Evolutionary conservation across 2,888 invertebrate species (phyloP).

Genomic region (Netelia melanura): DNA sequence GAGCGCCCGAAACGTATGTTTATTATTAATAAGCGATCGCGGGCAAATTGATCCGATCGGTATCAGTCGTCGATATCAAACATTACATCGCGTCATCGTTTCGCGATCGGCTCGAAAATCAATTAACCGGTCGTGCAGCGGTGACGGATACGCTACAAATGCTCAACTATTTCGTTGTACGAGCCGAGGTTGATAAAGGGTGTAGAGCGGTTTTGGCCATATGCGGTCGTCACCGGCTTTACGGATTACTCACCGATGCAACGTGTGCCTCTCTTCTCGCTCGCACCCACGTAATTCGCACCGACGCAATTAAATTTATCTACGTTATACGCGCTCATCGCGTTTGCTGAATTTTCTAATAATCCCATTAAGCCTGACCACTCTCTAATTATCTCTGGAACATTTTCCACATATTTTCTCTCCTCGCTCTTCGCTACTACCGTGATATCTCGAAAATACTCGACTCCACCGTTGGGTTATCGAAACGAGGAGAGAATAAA

Average conservation of each 20-base stretch:
- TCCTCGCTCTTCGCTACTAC: background rate
- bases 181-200: background rate
- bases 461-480: no score
- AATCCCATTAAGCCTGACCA: slow-evolving; percentile 23
- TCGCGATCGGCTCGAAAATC: background rate
- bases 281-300: background rate
- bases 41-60: background rate
- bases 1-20: background rate
- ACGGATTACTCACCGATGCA: background rate
- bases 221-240: background rate
- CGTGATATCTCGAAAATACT: no score
- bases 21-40: background rate
- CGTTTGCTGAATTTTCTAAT: slow-evolving; percentile 39
- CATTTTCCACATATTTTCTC: background rate
- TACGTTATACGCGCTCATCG: background rate
- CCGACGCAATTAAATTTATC: slow-evolving; percentile 16
- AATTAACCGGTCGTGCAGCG: background rate
- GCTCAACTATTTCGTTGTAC: background rate
- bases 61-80: slow-evolving; percentile 14
- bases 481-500: no score
- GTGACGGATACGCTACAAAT: background rate
- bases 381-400: slow-evolving; percentile 3
- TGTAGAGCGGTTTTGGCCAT: slow-evolving; percentile 29
- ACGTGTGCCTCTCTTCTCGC: background rate
- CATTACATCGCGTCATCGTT: slow-evolving; percentile 16